Evolutionary conservation across 2,888 invertebrate species (phyloP).

Genomic region (Silvanus unidentatus): DNA sequence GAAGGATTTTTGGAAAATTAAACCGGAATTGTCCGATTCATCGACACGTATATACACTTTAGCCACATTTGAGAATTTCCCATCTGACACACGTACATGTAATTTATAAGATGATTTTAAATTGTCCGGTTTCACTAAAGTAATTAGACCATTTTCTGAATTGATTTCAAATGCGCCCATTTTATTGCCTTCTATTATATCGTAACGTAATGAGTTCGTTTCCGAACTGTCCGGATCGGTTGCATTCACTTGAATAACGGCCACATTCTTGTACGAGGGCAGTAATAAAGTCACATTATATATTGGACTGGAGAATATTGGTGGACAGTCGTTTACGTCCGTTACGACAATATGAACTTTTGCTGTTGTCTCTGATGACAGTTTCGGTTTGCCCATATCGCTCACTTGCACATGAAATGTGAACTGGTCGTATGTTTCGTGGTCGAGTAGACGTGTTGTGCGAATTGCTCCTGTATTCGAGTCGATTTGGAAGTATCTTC

Average conservation of each 20-base stretch:
- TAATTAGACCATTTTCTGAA: slow-evolving; percentile 59
- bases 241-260: slow-evolving; percentile 64
- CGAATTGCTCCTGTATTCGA: slow-evolving; percentile 82
- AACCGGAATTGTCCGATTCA: slow-evolving; percentile 65
- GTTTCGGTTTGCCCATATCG: slow-evolving; percentile 76
- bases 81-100: slow-evolving; percentile 80
- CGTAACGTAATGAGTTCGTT: slow-evolving; percentile 49
- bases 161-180: slow-evolving; percentile 65
- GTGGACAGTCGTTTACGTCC: slow-evolving; percentile 89
- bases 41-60: slow-evolving; percentile 65
- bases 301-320: slow-evolving; percentile 62
- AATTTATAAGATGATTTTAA: slow-evolving; percentile 61
- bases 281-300: slow-evolving; percentile 73
- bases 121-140: slow-evolving; percentile 56
- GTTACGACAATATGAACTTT: slow-evolving; percentile 69
- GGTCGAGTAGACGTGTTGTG: slow-evolving; percentile 69
- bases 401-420: slow-evolving; percentile 77
- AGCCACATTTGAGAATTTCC: slow-evolving; percentile 69
- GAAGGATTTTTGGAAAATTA: slow-evolving; percentile 73
- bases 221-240: slow-evolving; percentile 64
- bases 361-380: slow-evolving; percentile 74
- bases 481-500: slow-evolving; percentile 69
- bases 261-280: slow-evolving; percentile 76
- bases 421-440: slow-evolving; percentile 64
- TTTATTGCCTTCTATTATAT: slow-evolving; percentile 77